Base-by-base conservation (phyloP, 1,140 invertebrate species). In the Platyscapa corneri region DNA sequence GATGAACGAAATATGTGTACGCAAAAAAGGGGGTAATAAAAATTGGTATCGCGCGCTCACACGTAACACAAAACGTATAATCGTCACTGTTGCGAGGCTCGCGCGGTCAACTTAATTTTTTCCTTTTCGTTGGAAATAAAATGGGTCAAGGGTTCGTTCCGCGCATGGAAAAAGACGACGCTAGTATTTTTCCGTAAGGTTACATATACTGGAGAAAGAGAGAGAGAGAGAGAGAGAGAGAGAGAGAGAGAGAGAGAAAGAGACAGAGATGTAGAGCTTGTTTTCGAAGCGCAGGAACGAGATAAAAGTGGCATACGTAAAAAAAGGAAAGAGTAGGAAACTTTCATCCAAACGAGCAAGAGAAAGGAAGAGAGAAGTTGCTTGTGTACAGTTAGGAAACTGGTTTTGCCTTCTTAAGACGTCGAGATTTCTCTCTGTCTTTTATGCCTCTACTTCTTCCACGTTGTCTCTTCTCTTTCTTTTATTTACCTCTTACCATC, bases 341-440 rank as follows among this genome's bases (percentile, higher is more conserved):
- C 64, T 83, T 83, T 83, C n/a, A 32, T 46, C 75, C 46, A 32
- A 42, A 75, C 27, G 82, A 83, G 70, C 34, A 72, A 84, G 83
- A 84, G 76, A 84, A 74, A 74, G 64, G 77, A 60, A 30, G 64
- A 65, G 67, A 65, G 53, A 60, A 72, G 64, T n/a, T 77, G 78
- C 30, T 16, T 46, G 65, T 85, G 74, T 87, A 87, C 87, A 87
- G 87, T 87, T 87, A 86, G 87, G 72, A 87, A 87, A 87, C 87
- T 87, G 87, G 87, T 87, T 87, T 82, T 79, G 65, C 78, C 87
- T 86, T 53, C 78, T 77, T 23, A 56, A 65, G 72, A 83, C 78
- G 81, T 72, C 77, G 84, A 79, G 83, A 83, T 74, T 83, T 83
- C 56, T 81, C 79, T 84, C 81, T 53, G 49, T 82, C 53, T 79